Evolutionary conservation across 2,888 invertebrate genomes (phyloP), one percentile per base, ranked within the genome.

Genomic region (Phyllotreta cruciferae): DNA sequence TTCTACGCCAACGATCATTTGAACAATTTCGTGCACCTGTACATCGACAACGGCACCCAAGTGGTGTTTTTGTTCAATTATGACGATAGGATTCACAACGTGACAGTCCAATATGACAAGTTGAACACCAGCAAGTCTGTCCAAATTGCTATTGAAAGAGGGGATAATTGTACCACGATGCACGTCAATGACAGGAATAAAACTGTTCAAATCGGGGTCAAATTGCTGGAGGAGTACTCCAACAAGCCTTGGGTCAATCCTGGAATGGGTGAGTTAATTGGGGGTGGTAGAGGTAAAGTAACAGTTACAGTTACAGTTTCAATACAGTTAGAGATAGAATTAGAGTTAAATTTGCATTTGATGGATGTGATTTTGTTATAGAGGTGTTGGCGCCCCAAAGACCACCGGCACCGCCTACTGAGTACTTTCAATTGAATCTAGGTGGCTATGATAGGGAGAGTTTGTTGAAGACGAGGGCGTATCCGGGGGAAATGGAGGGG

Each of bases 21-120:
- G 63, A 96, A 96, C 78, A 97, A 97, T 80, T 96, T 96, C 79
- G 89, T 95, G 55, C 96, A 96, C 80, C 82, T 96, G 35, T 93
- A 92, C 80, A 88, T 95, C 66, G 88, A 90, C 68, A 89, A 90
- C 66, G 90, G 91, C 9, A 89, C 89, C 6, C 87, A 89, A 81
- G 90, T 95, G 24, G 89, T 93, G 45, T 94, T 93, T 75, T 82
- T 93, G 2, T 95, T 93, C 80, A 96, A 96, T 78, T 86, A 90
- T 68, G 90, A 88, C 69, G 88, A 91, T 74, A 89, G 89, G 81
- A 93, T 93, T 70, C 85, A 90, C 70, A 91, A 91, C 79, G 86
- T 93, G 73, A 90, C 90, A 49, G 89, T 94, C 0, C 86, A 88
- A 44, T 88, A 91, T 77, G 85, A 87, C 66, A 89, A 87, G 67